Conservation (phyloP, 2,113 vertebrate species). For the Callospermophilus lateralis region DNA sequence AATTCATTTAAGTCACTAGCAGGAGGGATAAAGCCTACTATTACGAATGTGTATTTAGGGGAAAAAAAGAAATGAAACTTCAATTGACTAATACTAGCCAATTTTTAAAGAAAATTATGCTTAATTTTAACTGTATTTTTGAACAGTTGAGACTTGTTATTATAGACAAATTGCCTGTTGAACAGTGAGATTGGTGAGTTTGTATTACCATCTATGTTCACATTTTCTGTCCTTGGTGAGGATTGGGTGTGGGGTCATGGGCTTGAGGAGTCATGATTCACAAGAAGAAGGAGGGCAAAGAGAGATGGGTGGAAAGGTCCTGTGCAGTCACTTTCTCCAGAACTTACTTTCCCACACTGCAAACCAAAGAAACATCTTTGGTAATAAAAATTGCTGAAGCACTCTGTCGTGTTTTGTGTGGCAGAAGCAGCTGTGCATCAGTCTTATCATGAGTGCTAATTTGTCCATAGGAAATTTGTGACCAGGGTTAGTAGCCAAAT, state of each 20-base stretch:
- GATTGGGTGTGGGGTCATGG: not conserved
- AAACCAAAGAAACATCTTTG: not conserved
- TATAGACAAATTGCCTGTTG: not conserved
- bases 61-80: not conserved
- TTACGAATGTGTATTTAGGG: not conserved
- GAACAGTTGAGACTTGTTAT: not conserved
- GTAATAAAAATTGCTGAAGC: not conserved
- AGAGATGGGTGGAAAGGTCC: not conserved
- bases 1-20: slow-evolving; percentile 86
- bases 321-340: not conserved
- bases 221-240: not conserved
- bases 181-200: not conserved
- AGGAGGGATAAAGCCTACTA: slow-evolving; percentile 55
- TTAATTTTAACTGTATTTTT: not conserved
- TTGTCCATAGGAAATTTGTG: not conserved
- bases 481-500: not conserved
- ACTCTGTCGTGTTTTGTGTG: not conserved
- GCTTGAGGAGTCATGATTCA: not conserved
- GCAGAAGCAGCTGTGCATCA: not conserved
- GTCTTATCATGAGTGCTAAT: not conserved
- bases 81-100: not conserved
- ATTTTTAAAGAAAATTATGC: not conserved
- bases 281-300: not conserved
- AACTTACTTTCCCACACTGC: not conserved
- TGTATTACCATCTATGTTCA: not conserved